phyloP scores from a whole-genome alignment of 1,140 invertebrate genomes.

The Lasaia peninsularis region DNA sequence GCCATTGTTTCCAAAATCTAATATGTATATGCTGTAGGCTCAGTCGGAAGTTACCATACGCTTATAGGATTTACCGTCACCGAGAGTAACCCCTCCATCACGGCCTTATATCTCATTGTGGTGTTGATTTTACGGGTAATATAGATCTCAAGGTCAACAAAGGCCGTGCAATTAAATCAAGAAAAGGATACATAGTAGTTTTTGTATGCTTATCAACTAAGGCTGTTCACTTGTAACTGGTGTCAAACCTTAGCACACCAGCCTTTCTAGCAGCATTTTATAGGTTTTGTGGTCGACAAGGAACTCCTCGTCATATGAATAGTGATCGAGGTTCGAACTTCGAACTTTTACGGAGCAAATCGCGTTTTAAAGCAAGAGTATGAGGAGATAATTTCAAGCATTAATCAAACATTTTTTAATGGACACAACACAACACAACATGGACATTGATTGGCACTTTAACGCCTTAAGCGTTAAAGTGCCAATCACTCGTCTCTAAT shows the following conservation, averaged over 20 bases:
- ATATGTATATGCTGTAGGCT: too few species aligned
- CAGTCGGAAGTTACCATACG: too few species aligned
- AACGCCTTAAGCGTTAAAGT: too few species aligned
- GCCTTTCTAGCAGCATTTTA: slow-evolving; percentile 42
- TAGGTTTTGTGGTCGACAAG: slow-evolving; percentile 44
- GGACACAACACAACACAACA: slow-evolving; percentile 12
- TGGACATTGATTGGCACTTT: slow-evolving; percentile 40
- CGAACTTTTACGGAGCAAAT: slow-evolving; percentile 45
- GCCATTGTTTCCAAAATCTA: too few species aligned
- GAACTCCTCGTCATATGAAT: slow-evolving; percentile 35
- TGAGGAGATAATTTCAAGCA: slow-evolving; percentile 14
- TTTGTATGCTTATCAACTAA: too few species aligned
- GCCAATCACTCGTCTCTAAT: too few species aligned
- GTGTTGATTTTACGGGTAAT: slow-evolving; percentile 30
- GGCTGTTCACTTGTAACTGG: slow-evolving; percentile 56
- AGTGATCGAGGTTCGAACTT: slow-evolving; percentile 41
- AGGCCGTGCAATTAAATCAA: slow-evolving; percentile 13
- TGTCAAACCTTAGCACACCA: slow-evolving; percentile 41
- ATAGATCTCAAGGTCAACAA: slow-evolving; percentile 20
- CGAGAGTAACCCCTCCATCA: slow-evolving; percentile 23
- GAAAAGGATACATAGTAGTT: slow-evolving; percentile 28
- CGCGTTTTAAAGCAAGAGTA: slow-evolving; percentile 19
- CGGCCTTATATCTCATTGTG: slow-evolving; percentile 28
- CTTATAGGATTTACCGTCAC: slow-evolving; percentile 24
- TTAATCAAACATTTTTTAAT: slow-evolving; percentile 14